Conservation (phyloP, 2,888 invertebrate genomes). For the Atethmia centrago region DNA sequence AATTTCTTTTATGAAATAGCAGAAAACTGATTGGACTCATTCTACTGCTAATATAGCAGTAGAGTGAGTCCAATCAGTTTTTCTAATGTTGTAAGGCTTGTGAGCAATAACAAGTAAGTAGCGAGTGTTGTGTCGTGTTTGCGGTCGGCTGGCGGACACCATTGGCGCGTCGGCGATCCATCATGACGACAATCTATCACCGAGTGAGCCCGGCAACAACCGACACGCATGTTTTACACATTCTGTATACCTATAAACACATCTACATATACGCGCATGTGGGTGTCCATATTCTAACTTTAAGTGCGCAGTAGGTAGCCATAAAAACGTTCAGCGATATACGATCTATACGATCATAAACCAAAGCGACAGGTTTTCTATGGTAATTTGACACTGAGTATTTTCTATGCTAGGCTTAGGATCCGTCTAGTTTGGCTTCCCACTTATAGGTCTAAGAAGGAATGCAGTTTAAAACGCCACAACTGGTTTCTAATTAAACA, state of each 20-base stretch:
- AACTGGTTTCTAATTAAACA: constrained; percentile 58
- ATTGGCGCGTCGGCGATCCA: constrained; percentile 78
- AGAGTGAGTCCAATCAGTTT: constrained; percentile 49
- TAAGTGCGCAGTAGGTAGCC: constrained; percentile 53
- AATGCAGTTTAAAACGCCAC: constrained; percentile 52
- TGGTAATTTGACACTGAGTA: constrained; percentile 66
- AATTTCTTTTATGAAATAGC: constrained; percentile 24
- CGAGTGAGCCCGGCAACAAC: constrained; percentile 61
- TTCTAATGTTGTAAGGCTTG: constrained; percentile 58
- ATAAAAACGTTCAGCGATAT: constrained; percentile 62
- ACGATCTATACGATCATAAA: constrained; percentile 63
- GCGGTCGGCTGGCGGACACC: constrained; percentile 73
- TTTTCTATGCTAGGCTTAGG: constrained; percentile 59
- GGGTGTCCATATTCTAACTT: constrained; percentile 52
- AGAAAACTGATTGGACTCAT: no score
- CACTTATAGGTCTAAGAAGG: constrained; percentile 47
- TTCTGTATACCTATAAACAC: constrained; percentile 39
- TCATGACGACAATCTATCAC: constrained; percentile 84
- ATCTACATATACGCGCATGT: constrained; percentile 50
- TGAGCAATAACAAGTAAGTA: constrained; percentile 68
- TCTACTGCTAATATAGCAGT: no score
- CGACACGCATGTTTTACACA: constrained; percentile 69
- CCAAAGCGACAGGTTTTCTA: constrained; percentile 63
- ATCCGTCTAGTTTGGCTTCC: constrained; percentile 57
- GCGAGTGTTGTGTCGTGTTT: constrained; percentile 73